Evolutionary conservation across 2,113 vertebrate genomes (phyloP).

Genomic region (Epinephelus lanceolatus): DNA sequence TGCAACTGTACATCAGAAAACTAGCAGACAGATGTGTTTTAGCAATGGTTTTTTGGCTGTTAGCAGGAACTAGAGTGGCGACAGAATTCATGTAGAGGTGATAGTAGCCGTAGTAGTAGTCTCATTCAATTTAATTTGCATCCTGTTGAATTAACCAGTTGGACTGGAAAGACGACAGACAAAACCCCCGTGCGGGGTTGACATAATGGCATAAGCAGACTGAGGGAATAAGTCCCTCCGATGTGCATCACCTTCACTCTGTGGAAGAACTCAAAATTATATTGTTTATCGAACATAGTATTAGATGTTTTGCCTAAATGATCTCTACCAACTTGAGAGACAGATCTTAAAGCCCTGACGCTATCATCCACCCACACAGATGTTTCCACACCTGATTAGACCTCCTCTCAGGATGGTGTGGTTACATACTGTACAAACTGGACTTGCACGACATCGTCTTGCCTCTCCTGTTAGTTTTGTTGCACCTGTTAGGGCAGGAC

Average conservation of each 20-base stretch:
- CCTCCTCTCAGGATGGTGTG: not conserved
- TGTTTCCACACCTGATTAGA: not conserved
- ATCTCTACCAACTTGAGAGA: not conserved
- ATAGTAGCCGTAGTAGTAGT: not conserved
- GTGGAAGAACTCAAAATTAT: too few relatives aligned
- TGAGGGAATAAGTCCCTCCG: not conserved
- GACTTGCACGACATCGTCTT: too few relatives aligned
- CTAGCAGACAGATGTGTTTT: not conserved
- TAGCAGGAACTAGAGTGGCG: not conserved
- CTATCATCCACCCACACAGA: not conserved
- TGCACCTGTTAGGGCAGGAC: too few relatives aligned
- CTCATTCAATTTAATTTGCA: not conserved
- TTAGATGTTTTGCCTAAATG: not conserved
- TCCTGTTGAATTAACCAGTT: not conserved
- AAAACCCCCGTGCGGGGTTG: not conserved
- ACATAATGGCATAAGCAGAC: not conserved
- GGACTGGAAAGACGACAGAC: not conserved
- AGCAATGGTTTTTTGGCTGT: not conserved
- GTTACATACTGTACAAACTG: too few relatives aligned
- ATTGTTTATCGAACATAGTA: not conserved
- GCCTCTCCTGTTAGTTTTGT: too few relatives aligned
- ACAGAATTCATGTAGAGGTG: not conserved
- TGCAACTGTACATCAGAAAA: not conserved
- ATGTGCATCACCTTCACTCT: not conserved
- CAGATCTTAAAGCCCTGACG: not conserved